Evolutionary conservation across 2,113 vertebrate species (phyloP).

Genomic region (Upupa epops): DNA sequence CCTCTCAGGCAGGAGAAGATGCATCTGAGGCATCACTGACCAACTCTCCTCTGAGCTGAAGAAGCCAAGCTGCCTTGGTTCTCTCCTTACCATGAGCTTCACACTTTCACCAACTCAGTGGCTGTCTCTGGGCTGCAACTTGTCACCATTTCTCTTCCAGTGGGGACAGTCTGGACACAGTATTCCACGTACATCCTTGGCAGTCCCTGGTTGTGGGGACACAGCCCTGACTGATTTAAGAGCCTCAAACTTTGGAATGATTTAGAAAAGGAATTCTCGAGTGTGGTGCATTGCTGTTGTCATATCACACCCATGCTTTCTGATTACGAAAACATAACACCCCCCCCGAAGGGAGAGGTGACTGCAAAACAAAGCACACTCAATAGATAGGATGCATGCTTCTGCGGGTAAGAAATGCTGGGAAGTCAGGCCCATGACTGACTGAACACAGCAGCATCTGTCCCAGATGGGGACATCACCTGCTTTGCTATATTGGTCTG

Average conservation of each 20-base stretch:
- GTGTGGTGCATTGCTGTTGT: fast-evolving
- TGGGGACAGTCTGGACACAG: neutral
- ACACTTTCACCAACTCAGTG: neutral
- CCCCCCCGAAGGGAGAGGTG: neutral
- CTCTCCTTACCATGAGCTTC: neutral
- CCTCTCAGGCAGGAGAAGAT: neutral
- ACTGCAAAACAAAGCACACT: neutral
- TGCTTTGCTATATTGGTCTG: neutral
- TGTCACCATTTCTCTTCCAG: neutral
- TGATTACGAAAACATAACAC: neutral
- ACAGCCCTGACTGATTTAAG: neutral
- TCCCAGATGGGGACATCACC: neutral
- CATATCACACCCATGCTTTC: fast-evolving
- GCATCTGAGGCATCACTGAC: neutral
- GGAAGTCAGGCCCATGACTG: no score
- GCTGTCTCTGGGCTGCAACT: neutral
- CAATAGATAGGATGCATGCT: neutral
- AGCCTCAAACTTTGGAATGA: neutral
- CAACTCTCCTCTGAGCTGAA: neutral
- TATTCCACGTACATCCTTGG: fast-evolving
- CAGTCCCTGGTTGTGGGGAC: neutral
- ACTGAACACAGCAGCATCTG: no score
- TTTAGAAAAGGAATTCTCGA: neutral
- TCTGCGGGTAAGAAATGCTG: neutral
- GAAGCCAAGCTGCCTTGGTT: neutral